These are phyloP conservation scores for Caracal caracal DNA, from an alignment of 2,113 vertebrate genomes.

Conservation along the genomic window DNA sequence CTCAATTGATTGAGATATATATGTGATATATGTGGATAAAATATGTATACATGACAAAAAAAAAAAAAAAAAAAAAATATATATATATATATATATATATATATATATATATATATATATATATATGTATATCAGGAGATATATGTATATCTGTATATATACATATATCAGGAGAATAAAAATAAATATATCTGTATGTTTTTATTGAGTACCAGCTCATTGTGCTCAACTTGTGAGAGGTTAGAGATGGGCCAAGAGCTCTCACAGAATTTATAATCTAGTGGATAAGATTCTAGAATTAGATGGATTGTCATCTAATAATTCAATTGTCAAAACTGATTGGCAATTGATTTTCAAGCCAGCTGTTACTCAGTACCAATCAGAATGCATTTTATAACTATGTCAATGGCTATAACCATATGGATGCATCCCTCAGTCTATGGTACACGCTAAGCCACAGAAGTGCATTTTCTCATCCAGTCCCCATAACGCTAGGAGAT, in stretches of 20 bases:
- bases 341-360: background rate
- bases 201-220: background rate
- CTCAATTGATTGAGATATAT: too few species aligned
- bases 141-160: too few species aligned
- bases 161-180: background rate
- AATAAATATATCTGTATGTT: background rate
- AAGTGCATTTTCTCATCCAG: background rate
- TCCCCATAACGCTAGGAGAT: background rate
- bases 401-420: background rate
- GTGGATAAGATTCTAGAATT: background rate
- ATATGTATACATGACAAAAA: too few species aligned
- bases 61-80: background rate
- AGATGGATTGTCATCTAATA: background rate
- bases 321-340: constrained; percentile 9
- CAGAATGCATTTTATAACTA: background rate
- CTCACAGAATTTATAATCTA: background rate
- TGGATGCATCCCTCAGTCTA: background rate
- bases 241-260: background rate
- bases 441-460: background rate
- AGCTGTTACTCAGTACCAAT: background rate
- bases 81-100: background rate
- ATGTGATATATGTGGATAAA: too few species aligned
- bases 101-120: too few species aligned
- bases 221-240: background rate
- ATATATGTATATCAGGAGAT: too few species aligned